phyloP scores from a whole-genome alignment of 2,797 vertebrate genomes.

The Gymnopithys bicolor region DNA sequence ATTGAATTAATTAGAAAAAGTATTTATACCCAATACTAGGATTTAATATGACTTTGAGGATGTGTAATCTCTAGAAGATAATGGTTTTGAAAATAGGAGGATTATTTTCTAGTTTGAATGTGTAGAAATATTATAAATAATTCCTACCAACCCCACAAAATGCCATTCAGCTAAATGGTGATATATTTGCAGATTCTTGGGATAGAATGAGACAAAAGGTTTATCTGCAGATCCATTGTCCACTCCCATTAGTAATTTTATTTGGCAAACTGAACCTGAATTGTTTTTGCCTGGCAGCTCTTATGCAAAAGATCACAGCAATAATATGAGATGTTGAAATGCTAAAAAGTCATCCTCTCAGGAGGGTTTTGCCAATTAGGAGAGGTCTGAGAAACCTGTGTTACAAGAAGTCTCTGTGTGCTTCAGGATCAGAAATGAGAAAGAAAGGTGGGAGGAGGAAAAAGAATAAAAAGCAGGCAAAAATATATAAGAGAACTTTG shows the following conservation, averaged over 20 bases:
- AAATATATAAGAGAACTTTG: background rate
- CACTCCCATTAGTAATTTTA: slow-evolving; percentile 52
- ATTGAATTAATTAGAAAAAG: slow-evolving; percentile 74
- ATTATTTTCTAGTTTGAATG: slow-evolving; percentile 59
- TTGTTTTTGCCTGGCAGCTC: slow-evolving; percentile 50
- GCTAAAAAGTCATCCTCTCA: slow-evolving; percentile 49
- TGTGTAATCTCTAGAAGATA: slow-evolving; percentile 66
- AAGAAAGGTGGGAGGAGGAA: slow-evolving; percentile 31
- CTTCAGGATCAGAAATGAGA: slow-evolving; percentile 55
- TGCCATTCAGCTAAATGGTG: slow-evolving; percentile 30
- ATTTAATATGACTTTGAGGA: slow-evolving; percentile 69
- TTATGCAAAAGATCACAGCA: slow-evolving; percentile 58
- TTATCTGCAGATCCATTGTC: slow-evolving; percentile 5
- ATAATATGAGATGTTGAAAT: slow-evolving; percentile 58
- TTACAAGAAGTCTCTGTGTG: slow-evolving; percentile 26
- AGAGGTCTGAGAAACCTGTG: slow-evolving; percentile 32
- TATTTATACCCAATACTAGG: slow-evolving; percentile 43
- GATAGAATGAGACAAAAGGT: slow-evolving; percentile 44
- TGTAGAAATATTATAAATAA: slow-evolving; percentile 71
- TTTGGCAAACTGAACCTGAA: slow-evolving; percentile 58
- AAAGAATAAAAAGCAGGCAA: background rate
- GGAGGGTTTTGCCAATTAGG: slow-evolving; percentile 71
- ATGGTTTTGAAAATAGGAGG: slow-evolving; percentile 68
- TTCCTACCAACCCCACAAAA: slow-evolving; percentile 15
- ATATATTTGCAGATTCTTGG: slow-evolving; percentile 15